A percentile compares a stretch with the other conserved stretches of the same genome.
Conservation (phyloP, 1,140 invertebrate genomes). For the Aphaenogaster floridana region DNA sequence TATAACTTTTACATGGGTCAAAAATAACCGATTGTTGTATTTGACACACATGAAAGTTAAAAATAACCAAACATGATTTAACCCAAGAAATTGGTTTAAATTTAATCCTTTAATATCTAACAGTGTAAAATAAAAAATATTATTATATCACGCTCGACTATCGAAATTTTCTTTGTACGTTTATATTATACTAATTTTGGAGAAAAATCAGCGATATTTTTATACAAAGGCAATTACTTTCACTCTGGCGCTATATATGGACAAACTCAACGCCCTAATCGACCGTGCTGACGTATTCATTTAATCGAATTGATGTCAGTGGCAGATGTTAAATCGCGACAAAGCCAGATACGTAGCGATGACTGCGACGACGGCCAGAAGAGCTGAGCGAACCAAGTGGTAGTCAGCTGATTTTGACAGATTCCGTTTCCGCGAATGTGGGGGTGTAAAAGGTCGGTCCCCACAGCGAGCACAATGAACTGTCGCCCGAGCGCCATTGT, state of each 20-base stretch:
- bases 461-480: constrained; percentile 62
- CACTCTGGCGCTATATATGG: not conserved
- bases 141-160: not conserved
- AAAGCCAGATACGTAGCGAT: constrained; percentile 30
- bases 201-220: not conserved
- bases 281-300: constrained; percentile 36
- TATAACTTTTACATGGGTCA: too few relatives aligned
- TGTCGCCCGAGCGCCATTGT: constrained; percentile 58
- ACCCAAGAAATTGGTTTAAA: too few relatives aligned
- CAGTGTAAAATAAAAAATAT: not conserved
- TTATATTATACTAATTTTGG: not conserved
- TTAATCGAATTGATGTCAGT: constrained; percentile 54
- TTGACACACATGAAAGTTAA: too few relatives aligned
- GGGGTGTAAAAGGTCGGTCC: constrained; percentile 35
- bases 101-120: too few relatives aligned
- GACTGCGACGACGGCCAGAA: constrained; percentile 25
- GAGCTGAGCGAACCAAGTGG: constrained; percentile 66
- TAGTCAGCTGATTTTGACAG: constrained; percentile 78
- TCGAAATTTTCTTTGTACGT: not conserved
- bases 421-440: constrained; percentile 50
- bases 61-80: too few relatives aligned
- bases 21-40: too few relatives aligned
- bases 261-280: constrained; percentile 35
- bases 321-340: constrained; percentile 65
- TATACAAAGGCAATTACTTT: not conserved